A percentile compares a stretch with the other conserved stretches of the same genome.
These are phyloP conservation scores for Plagodis dolabraria DNA, from an alignment of 2,888 invertebrate species.

Conservation along the genomic window DNA sequence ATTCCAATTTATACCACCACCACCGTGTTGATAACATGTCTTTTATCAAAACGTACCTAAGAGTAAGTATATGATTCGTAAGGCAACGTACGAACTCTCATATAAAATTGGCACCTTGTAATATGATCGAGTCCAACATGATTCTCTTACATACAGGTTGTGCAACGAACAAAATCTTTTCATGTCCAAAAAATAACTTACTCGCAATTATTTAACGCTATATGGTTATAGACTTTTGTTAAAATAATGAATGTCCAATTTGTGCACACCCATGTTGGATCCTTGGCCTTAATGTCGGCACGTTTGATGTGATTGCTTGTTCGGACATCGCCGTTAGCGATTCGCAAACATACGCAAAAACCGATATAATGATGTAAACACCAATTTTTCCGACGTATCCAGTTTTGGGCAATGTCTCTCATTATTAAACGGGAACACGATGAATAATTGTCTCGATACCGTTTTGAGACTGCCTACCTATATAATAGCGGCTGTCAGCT, in stretches of 20 bases:
- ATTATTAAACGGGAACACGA: constrained; percentile 45
- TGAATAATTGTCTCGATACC: constrained; percentile 40
- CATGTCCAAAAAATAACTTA: constrained; percentile 54
- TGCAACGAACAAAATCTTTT: constrained; percentile 52
- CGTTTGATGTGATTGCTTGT: constrained; percentile 65
- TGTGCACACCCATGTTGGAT: constrained; percentile 56
- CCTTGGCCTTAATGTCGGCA: constrained; percentile 75
- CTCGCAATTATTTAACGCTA: constrained; percentile 68
- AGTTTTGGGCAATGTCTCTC: constrained; percentile 46
- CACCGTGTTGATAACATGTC: too few relatives aligned
- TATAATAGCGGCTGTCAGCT: constrained; percentile 23
- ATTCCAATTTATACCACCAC: too few relatives aligned
- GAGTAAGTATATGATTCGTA: too few relatives aligned
- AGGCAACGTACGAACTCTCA: too few relatives aligned
- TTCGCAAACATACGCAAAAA: constrained; percentile 67
- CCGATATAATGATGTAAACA: constrained; percentile 63
- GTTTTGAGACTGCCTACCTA: constrained; percentile 30
- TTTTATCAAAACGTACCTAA: too few relatives aligned
- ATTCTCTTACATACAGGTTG: constrained; percentile 38
- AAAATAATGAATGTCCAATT: constrained; percentile 73
- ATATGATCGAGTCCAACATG: constrained; percentile 23
- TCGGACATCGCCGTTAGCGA: constrained; percentile 64
- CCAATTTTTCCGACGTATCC: constrained; percentile 46
- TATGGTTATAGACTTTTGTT: constrained; percentile 70
- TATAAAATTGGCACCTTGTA: constrained; percentile 39